Evolutionary conservation across 2,888 invertebrate species (phyloP), one percentile per base, ranked within the genome.

Genomic region (Catocala fraxini): DNA sequence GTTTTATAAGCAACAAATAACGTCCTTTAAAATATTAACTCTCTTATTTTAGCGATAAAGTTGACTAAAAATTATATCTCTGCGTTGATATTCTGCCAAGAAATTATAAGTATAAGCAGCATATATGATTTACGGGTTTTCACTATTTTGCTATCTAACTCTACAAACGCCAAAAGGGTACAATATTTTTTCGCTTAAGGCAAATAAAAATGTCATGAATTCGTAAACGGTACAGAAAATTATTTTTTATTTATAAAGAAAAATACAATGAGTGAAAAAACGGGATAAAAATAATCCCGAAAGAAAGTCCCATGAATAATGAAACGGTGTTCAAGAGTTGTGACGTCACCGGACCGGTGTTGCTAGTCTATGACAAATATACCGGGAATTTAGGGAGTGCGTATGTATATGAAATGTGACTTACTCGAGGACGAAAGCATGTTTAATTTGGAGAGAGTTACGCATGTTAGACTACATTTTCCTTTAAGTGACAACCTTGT

Each of bases 281-380:
- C 35, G 53, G 68, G 63, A 63, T 68, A 62, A 63, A 65, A 66
- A 73, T 77, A 80, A 80, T 78, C 68, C 67, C 60, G 63, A 69
- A 71, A 66, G 57, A 70, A 77, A 69, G 64, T 62, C 60, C 61
- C 55, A 69, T 79, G 81, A 79, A 79, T 80, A 80, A 79, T 68
- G 70, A 72, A 81, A 57, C 39, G 62, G 62, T 52, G 64, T 70
- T 70, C 51, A 62, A 64, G 55, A 62, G 63, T 54, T 59, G 62
- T 66, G 65, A 73, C 75, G 68, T 73, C 64, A 59, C 54, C 47
- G 62, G 59, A 39, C 51, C 53, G 42, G 65, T 64, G 70, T 57
- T 74, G 68, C 64, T 46, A 57, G 39, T 6, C 13, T 43, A 43
- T 49, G 53, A 59, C 34, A 45, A 15, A 53, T 49, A 2, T 45